Percentiles rank a stretch among this genome's conserved stretches.
These are phyloP conservation scores for Mycalesis mineus DNA, from an alignment of 2,888 invertebrate genomes.

Conservation along the genomic window DNA sequence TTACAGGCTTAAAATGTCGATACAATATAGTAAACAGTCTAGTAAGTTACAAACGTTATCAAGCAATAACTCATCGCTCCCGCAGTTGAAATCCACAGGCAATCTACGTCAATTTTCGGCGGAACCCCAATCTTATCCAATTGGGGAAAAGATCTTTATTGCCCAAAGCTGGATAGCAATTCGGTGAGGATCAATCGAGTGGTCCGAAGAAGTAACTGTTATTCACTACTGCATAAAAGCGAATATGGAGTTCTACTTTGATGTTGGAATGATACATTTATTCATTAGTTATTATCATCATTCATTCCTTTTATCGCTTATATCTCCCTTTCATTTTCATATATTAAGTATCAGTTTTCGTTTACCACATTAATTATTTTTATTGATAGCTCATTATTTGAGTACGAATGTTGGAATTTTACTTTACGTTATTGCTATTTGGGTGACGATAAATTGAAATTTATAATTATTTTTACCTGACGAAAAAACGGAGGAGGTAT, in stretches of 20 bases:
- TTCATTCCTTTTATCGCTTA: slow-evolving; percentile 15
- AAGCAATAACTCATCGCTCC: slow-evolving; percentile 17
- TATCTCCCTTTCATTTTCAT: slow-evolving; percentile 6
- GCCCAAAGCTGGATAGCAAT: slow-evolving; percentile 23
- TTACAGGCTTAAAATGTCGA: background rate
- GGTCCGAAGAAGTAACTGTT: slow-evolving; percentile 49
- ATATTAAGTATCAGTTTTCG: slow-evolving; percentile 2
- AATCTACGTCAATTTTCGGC: slow-evolving; percentile 47
- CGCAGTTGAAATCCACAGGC: slow-evolving; percentile 29
- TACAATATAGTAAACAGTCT: background rate
- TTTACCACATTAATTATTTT: background rate
- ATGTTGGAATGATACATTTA: slow-evolving; percentile 20
- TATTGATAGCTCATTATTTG: background rate
- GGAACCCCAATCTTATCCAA: slow-evolving; percentile 53
- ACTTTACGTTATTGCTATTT: too few relatives aligned
- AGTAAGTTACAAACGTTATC: slow-evolving; percentile 15
- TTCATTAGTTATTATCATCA: slow-evolving; percentile 23
- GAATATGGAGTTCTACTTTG: slow-evolving; percentile 22
- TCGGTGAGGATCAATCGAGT: slow-evolving; percentile 25
- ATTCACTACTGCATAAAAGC: slow-evolving; percentile 33
- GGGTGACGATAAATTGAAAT: too few relatives aligned
- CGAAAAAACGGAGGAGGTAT: too few relatives aligned
- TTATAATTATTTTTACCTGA: too few relatives aligned
- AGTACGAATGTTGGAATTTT: too few relatives aligned
- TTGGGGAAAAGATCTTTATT: slow-evolving; percentile 59